Evolutionary conservation across 2,797 vertebrate genomes (phyloP).

Genomic region (Enteromius paludinosus): DNA sequence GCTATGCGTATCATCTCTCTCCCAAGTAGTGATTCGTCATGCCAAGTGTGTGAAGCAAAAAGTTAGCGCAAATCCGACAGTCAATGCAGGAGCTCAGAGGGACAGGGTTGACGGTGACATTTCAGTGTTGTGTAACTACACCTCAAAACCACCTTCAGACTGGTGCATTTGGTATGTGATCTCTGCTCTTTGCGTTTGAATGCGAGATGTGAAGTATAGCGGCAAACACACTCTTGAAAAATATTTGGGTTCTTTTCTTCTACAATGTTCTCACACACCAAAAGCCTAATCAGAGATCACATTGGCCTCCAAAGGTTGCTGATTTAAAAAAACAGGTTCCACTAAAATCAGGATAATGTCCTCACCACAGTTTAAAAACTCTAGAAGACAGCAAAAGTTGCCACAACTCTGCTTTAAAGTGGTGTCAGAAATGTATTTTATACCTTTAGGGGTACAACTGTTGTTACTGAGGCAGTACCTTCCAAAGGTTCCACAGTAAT

Average conservation of each 20-base stretch:
- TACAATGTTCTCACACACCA: background rate
- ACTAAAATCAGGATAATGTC: background rate
- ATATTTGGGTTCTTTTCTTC: background rate
- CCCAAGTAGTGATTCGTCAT: constrained; percentile 50
- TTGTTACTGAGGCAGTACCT: background rate
- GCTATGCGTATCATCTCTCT: constrained; percentile 34
- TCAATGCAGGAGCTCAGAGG: constrained; percentile 31
- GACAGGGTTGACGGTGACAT: background rate
- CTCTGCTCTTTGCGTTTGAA: background rate
- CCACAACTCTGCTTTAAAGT: background rate
- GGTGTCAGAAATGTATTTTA: background rate
- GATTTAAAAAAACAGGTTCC: background rate
- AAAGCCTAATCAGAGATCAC: background rate
- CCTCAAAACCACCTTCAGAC: constrained; percentile 17
- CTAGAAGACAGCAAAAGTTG: background rate
- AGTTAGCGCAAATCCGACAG: constrained; percentile 45
- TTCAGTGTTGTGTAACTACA: constrained; percentile 36
- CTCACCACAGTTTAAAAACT: background rate
- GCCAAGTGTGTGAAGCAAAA: constrained; percentile 35
- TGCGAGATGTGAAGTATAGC: background rate
- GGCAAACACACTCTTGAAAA: background rate
- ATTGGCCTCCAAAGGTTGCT: background rate
- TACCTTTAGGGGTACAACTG: background rate
- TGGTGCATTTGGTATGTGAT: constrained; percentile 1
- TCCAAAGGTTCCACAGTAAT: background rate